phyloP scores from a whole-genome alignment of 2,113 vertebrate genomes.

The Neogale vison region DNA sequence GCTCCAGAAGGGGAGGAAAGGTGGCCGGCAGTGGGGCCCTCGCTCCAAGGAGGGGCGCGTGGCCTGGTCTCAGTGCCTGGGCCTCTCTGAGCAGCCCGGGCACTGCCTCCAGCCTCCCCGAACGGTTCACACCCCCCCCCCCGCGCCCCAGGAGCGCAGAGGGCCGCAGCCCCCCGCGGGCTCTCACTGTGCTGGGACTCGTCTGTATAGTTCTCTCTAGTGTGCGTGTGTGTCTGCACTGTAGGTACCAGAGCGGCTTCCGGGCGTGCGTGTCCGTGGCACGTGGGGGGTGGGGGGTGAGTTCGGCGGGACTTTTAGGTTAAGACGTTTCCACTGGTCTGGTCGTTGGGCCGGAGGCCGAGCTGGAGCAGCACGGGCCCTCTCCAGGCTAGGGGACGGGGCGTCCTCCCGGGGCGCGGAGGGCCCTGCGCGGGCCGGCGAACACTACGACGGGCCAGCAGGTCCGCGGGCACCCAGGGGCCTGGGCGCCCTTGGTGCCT shows the following conservation, averaged over 20 bases:
- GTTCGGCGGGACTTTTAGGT: slow-evolving; percentile 72
- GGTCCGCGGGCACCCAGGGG: not conserved
- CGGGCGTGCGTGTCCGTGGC: slow-evolving; percentile 78
- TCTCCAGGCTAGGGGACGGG: slow-evolving; percentile 28
- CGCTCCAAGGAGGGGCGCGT: not conserved
- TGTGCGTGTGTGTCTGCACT: slow-evolving; percentile 51
- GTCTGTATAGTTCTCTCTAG: slow-evolving; percentile 83
- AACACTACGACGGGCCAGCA: not conserved
- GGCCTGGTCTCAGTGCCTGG: not conserved
- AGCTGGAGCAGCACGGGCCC: slow-evolving; percentile 59
- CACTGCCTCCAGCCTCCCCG: not conserved
- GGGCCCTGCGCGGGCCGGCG: not conserved
- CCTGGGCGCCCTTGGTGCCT: not conserved
- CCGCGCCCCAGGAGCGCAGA: not conserved
- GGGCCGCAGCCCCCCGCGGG: slow-evolving; percentile 64
- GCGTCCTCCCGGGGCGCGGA: rapidly evolving
- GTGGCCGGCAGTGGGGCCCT: not conserved
- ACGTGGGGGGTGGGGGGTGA: slow-evolving; percentile 67
- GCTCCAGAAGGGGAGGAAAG: slow-evolving; percentile 16
- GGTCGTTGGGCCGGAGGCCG: slow-evolving; percentile 66
- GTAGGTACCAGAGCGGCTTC: slow-evolving; percentile 82
- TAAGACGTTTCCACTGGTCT: slow-evolving; percentile 72
- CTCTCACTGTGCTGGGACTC: slow-evolving; percentile 84
- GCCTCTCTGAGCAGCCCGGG: slow-evolving; percentile 35
- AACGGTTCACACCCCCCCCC: not conserved